Evolutionary conservation across 2,888 invertebrate genomes (phyloP), one percentile per base, ranked within the genome.

Genomic region (Mongoloraphidia duomilia): DNA sequence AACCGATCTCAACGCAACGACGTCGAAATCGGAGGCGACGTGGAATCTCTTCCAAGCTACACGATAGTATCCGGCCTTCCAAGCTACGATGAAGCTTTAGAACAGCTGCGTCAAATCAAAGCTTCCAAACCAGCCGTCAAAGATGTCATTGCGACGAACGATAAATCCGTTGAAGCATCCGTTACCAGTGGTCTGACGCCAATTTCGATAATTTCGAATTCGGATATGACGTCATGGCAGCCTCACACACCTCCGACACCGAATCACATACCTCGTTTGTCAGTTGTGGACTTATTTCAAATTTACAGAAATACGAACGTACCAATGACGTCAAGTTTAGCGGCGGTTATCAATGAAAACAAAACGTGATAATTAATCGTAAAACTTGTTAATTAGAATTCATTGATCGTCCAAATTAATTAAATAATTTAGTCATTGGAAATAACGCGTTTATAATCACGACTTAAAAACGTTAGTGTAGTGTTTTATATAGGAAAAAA

Each of bases 61-160:
- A 77, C 78, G 5, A 70, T 78, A 48, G 79, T 77, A 42, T 77
- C 79, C n/a, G 79, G 79, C 5, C 63, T 79, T 45, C 79, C 79
- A 41, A 75, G 73, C 34, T 79, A 79, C 60, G 77, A 77, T 50
- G 78, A 78, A 60, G 79, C 79, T 3, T 60, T 79, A 49, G 74
- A 76, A 58, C 75, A 78, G 59, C 67, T 78, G 56, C 70, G 72
- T 34, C 69, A 70, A 60, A 62, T 66, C 48, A 53, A 52, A 39
- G 62, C 34, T 4, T 35, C 37, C 9, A n/a, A 14, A 3, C 14
- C 46, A 3, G 17, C 26, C 26, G 34, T 5, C 11, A 33, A 26
- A 44, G 5, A 44, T 34, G 33, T 5, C 42, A 14, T 47, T 51
- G 41, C 49, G 50, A 46, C 56, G 52, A 53, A 52, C 42, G 47